Percentiles rank a stretch among this genome's conserved stretches.
Conservation (phyloP, 1,140 invertebrate genomes). For the Drosophila truncata region DNA sequence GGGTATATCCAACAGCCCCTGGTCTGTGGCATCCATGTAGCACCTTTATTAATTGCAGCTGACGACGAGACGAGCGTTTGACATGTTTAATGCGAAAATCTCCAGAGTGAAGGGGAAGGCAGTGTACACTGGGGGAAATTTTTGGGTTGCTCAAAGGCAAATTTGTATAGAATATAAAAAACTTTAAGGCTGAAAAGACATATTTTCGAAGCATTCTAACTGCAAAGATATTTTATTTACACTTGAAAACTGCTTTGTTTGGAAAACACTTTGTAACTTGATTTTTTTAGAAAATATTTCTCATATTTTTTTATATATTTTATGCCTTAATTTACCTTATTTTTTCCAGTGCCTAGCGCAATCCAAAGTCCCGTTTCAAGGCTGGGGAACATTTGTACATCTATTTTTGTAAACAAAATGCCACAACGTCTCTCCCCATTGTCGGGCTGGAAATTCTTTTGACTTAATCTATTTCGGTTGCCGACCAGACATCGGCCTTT, state of each 20-base stretch:
- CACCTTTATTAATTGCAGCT: slow-evolving; percentile 83
- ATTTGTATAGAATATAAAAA: too few relatives aligned
- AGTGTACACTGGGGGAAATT: slow-evolving; percentile 11
- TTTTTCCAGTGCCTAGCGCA: slow-evolving; percentile 9
- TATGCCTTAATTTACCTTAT: accelerated
- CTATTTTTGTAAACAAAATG: slow-evolving; percentile 58
- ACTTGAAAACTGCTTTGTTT: accelerated
- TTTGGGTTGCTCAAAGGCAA: background rate
- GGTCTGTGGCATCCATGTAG: slow-evolving; percentile 61
- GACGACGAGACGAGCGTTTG: slow-evolving; percentile 79
- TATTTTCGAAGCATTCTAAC: background rate
- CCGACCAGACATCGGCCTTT: slow-evolving; percentile 43
- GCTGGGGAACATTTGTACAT: slow-evolving; percentile 30
- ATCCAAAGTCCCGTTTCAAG: slow-evolving; percentile 25
- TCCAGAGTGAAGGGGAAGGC: background rate
- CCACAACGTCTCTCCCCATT: slow-evolving; percentile 42
- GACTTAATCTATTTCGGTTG: slow-evolving; percentile 60
- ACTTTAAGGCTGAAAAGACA: background rate
- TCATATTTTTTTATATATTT: background rate
- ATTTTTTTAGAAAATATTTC: background rate
- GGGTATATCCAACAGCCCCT: slow-evolving; percentile 7
- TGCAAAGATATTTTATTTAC: background rate
- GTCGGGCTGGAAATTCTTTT: slow-evolving; percentile 74
- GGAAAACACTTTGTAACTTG: background rate
- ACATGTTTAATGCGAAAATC: slow-evolving; percentile 82